Base-by-base conservation (phyloP, 2,888 invertebrate species). In the Dioctria rufipes region DNA sequence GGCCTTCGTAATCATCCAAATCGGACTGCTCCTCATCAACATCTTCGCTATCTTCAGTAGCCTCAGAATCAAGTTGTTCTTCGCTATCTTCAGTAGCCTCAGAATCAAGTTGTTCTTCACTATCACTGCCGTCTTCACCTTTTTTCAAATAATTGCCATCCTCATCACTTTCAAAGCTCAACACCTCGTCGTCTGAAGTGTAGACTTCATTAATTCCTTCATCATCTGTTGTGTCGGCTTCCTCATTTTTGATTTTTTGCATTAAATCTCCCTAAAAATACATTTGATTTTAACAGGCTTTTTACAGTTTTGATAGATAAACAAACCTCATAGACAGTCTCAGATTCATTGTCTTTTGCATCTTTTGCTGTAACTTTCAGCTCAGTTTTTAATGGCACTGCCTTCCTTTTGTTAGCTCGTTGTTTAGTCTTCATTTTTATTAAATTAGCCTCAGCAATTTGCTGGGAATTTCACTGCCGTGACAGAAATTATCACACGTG, bases 161-260 rank as follows among this genome's bases (percentile, higher is more conserved):
- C 84, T 90, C 90, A 73, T 91, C 92, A 66, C 90, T 90, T 73
- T 90, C 90, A 87, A 92, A 93, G 83, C 88, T 87, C 0, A 89
- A 81, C n/a, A 86, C 86, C 37, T 87, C 87, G 63, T 86, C 86
- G 80, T 88, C 89, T 0, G 87, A 86, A n/a, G 86, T 85, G 79
- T 85, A 87, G 11, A 84, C 84, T 81, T 87, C 86, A 54, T 86
- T 86, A 66, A 87, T 87, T 8, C 86, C 88, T 81, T 89, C 88
- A 80, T 88, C 87, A 78, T 89, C 89, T 2, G 91, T 91, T 82
- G 91, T 90, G 78, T 91, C 91, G 49, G 85, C 87, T 4, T 88
- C 88, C 51, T 88, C 88, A 66, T 87, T 86, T 25, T 85, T 84
- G 3, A 89, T 85, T 37, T 86, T 85, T 75, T 86, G 85, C 43